Conservation (phyloP, 2,888 invertebrate genomes). For the Agrochola lychnidis region DNA sequence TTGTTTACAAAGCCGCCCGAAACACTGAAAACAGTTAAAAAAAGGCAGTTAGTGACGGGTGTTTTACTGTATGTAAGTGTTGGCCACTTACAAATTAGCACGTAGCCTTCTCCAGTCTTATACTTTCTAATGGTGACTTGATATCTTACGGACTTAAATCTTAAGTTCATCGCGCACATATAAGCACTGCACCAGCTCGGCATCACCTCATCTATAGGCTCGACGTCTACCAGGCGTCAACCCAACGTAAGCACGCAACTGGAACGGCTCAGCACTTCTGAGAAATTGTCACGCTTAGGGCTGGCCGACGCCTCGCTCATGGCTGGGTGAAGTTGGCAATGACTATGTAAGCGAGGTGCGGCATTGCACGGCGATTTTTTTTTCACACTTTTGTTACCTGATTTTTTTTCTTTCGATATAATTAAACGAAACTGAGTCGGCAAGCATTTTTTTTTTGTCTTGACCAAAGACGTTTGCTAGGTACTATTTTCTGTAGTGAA, state of each 20-base stretch:
- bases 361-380: too few species aligned
- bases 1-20: slow-evolving; percentile 27
- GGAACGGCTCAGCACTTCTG: background rate
- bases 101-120: background rate
- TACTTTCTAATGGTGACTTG: background rate
- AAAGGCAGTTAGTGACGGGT: background rate
- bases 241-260: background rate
- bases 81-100: background rate
- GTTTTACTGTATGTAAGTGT: background rate
- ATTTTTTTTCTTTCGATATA: too few species aligned
- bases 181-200: background rate
- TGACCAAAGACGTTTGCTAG: too few species aligned
- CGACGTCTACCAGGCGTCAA: background rate
- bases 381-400: too few species aligned
- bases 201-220: background rate
- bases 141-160: background rate
- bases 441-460: too few species aligned
- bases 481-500: too few species aligned
- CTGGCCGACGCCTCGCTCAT: background rate
- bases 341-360: background rate
- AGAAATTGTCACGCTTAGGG: background rate
- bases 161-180: background rate
- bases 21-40: slow-evolving; percentile 32
- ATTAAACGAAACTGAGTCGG: too few species aligned
- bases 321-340: background rate